Percentiles rank a stretch among this genome's conserved stretches.
Evolutionary conservation across 2,113 vertebrate species (phyloP).

Genomic region (Dicentrarchus labrax): DNA sequence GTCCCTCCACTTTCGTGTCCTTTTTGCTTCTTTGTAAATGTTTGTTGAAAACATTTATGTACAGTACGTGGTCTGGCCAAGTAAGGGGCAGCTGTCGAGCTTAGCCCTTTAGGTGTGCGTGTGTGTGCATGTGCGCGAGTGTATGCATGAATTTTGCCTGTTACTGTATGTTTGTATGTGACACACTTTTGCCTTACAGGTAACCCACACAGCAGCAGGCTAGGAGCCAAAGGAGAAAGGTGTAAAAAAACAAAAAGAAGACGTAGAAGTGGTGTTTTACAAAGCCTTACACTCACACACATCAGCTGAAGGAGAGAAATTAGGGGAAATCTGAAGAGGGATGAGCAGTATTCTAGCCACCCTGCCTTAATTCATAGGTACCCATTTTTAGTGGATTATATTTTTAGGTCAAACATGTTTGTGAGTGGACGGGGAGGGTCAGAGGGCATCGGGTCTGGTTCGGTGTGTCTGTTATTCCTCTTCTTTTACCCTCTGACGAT

Average conservation of each 20-base stretch:
- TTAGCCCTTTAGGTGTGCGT: constrained; percentile 75
- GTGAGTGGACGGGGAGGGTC: constrained; percentile 20
- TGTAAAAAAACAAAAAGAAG: constrained; percentile 6
- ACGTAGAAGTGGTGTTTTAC: constrained; percentile 58
- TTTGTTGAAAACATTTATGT: constrained; percentile 61
- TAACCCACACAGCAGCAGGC: constrained; percentile 79
- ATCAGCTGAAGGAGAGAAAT: constrained; percentile 48
- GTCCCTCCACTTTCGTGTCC: constrained; percentile 45
- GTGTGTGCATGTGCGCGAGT: constrained; percentile 65
- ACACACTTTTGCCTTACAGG: constrained; percentile 83
- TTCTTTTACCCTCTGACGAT: constrained; percentile 29
- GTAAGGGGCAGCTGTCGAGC: constrained; percentile 65
- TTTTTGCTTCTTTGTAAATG: constrained; percentile 50
- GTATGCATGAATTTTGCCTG: constrained; percentile 71
- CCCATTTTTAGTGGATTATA: constrained; percentile 46
- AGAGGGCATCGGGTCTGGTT: constrained; percentile 51
- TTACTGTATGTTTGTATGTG: constrained; percentile 72
- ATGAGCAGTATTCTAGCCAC: constrained; percentile 74
- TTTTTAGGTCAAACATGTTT: constrained; percentile 27
- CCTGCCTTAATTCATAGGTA: constrained; percentile 80
- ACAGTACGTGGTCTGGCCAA: constrained; percentile 75
- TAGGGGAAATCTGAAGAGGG: constrained; percentile 45
- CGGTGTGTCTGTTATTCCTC: constrained; percentile 42
- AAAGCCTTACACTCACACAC: constrained; percentile 77
- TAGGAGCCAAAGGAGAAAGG: constrained; percentile 73